Evolutionary conservation across 2,113 vertebrate species (phyloP).

Genomic region (human): DNA sequence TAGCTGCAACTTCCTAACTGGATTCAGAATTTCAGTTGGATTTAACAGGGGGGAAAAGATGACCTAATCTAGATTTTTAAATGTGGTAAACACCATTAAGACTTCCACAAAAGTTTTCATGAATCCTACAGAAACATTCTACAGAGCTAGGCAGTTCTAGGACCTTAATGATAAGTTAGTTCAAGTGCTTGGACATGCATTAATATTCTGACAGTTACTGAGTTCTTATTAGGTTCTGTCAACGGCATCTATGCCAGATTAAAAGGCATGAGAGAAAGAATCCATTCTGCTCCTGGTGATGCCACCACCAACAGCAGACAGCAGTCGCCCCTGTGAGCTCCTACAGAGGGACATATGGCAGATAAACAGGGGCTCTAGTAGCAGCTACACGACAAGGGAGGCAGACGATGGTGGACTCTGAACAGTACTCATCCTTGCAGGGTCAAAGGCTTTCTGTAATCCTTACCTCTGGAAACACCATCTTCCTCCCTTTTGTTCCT

Average conservation of each 20-base stretch:
- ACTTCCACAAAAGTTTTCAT: neutral
- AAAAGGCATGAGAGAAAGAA: neutral
- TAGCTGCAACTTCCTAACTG: neutral
- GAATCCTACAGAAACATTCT: neutral
- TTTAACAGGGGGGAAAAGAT: neutral
- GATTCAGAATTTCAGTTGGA: conserved; percentile 1
- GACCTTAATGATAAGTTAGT: neutral
- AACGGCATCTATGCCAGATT: neutral
- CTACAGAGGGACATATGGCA: neutral
- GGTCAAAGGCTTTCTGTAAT: neutral
- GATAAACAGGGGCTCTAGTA: neutral
- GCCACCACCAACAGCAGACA: neutral
- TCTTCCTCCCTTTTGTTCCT: neutral
- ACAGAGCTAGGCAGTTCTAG: neutral
- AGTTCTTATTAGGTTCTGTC: neutral
- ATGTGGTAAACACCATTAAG: neutral
- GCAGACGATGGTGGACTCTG: neutral
- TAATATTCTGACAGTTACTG: neutral
- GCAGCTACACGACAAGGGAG: neutral
- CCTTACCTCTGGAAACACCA: neutral
- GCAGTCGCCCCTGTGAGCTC: neutral
- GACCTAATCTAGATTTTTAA: neutral
- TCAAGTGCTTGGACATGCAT: neutral
- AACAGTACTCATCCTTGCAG: neutral
- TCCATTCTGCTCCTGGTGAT: neutral